A percentile compares a stretch with the other conserved stretches of the same genome.
These are phyloP conservation scores for Limonius californicus DNA, from an alignment of 1,140 invertebrate species.

Conservation along the genomic window DNA sequence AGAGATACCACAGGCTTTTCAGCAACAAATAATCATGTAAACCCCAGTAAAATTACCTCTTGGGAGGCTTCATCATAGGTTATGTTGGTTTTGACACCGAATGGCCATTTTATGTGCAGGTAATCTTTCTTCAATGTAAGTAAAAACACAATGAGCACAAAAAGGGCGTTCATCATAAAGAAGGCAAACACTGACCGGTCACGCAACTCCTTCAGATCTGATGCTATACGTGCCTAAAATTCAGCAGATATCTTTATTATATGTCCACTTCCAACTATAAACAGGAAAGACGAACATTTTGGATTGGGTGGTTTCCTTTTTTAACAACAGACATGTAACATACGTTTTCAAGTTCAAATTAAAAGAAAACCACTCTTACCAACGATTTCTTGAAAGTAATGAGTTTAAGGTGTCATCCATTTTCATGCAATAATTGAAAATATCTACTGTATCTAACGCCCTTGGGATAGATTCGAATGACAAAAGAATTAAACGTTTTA, in stretches of 20 bases:
- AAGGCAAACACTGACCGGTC: slow-evolving; percentile 94
- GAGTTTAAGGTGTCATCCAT: no score
- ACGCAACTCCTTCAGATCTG: slow-evolving; percentile 86
- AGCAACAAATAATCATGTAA: slow-evolving; percentile 30
- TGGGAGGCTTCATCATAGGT: slow-evolving; percentile 81
- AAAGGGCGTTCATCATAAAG: slow-evolving; percentile 97
- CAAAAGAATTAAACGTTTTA: no score
- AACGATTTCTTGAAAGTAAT: no score
- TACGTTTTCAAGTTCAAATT: no score
- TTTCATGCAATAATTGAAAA: no score
- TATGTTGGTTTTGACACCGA: slow-evolving; percentile 90
- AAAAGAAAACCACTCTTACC: no score
- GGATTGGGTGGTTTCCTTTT: not conserved
- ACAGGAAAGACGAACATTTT: not conserved
- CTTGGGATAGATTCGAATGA: no score
- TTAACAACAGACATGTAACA: no score
- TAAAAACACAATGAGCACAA: slow-evolving; percentile 96
- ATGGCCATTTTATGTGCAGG: slow-evolving; percentile 90
- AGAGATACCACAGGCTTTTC: not conserved
- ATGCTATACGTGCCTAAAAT: slow-evolving; percentile 82
- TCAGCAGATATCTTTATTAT: not conserved
- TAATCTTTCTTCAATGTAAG: slow-evolving; percentile 95
- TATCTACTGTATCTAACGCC: no score
- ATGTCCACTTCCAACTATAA: not conserved
- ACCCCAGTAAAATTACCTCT: slow-evolving; percentile 68